Base-by-base conservation (phyloP, 2,888 invertebrate genomes). In the Macropis europaea region DNA sequence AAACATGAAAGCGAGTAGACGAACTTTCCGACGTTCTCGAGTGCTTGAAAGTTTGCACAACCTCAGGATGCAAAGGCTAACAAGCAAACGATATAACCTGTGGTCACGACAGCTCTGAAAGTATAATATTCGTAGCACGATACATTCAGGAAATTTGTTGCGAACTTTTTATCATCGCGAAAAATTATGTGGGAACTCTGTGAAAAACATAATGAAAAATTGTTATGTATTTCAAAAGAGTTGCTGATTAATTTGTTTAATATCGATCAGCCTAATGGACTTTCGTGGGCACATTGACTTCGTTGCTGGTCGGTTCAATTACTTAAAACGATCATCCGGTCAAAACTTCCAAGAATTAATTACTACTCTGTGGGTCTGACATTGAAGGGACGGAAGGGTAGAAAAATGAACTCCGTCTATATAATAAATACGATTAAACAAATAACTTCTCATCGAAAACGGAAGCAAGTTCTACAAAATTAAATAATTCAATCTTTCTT, bases 261-360 rank as follows among this genome's bases (percentile, higher is more conserved):
- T 19, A 30, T 59, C 2, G 15, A n/a, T 26, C 47, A 48, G 67
- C 60, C 36, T 50, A 66, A 73, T 38, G 36, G 30, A 43, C 28
- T 42, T 47, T 38, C 45, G 45, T 13, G 30, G 45, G 64, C 43
- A 47, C 64, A 57, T 76, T 56, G 63, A 70, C 61, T 66, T 76
- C 66, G 53, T 74, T 66, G 61, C 59, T 30, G 42, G 32, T 40
- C 45, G 34, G 69, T 75, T 61, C 67, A 72, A 81, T 81, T 81
- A 78, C 42, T 48, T 54, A 22, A 32, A 72, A 50, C 62, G 63
- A 52, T 45, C 73, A 67, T 81, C 68, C 69, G 70, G 62, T 74
- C 64, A 52, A 79, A 78, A 68, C 53, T 81, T 81, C 72, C 62
- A 26, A 62, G 81, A 81, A 81, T 52, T 70, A 73, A 79, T 81